A percentile compares a stretch with the other conserved stretches of the same genome.
Conservation (phyloP, 2,113 vertebrate genomes). For the Excalfactoria chinensis region DNA sequence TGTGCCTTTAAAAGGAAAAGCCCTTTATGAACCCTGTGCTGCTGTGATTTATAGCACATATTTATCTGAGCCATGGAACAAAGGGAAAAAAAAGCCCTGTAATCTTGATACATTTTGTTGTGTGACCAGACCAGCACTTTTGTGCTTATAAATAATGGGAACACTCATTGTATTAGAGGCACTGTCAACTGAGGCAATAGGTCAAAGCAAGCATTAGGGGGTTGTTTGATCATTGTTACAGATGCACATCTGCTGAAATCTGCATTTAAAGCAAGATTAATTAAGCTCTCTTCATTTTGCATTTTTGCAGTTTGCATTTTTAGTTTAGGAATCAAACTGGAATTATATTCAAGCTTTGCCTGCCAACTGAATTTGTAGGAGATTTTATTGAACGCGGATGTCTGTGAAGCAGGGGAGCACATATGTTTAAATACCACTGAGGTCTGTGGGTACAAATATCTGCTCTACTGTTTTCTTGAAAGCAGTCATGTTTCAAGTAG, state of each 20-base stretch:
- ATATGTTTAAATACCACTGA: conserved; percentile 26
- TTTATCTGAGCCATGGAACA: conserved; percentile 11
- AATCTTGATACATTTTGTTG: not conserved
- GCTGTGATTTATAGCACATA: conserved; percentile 7
- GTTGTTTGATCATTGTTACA: not conserved
- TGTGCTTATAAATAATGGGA: not conserved
- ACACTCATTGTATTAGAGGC: not conserved
- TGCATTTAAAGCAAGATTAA: not conserved
- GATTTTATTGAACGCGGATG: not conserved
- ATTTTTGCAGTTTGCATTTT: conserved; percentile 43
- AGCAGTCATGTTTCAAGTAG: conserved; percentile 2
- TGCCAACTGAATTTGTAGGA: conserved; percentile 19
- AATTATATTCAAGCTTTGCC: not conserved
- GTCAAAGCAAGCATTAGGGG: not conserved
- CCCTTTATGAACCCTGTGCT: not conserved
- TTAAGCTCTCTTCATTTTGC: conserved; percentile 7
- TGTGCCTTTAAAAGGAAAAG: conserved; percentile 18
- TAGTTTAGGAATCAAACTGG: conserved; percentile 15
- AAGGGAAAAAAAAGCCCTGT: not conserved
- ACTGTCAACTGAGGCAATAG: not conserved
- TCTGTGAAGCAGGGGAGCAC: not conserved
- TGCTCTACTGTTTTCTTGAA: conserved; percentile 39
- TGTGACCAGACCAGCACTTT: conserved; percentile 15
- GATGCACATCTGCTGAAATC: not conserved
- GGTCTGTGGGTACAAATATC: conserved; percentile 39